Percentiles rank a stretch among this genome's conserved stretches.
phyloP scores from a whole-genome alignment of 1,140 invertebrate species.

The Popillia japonica region DNA sequence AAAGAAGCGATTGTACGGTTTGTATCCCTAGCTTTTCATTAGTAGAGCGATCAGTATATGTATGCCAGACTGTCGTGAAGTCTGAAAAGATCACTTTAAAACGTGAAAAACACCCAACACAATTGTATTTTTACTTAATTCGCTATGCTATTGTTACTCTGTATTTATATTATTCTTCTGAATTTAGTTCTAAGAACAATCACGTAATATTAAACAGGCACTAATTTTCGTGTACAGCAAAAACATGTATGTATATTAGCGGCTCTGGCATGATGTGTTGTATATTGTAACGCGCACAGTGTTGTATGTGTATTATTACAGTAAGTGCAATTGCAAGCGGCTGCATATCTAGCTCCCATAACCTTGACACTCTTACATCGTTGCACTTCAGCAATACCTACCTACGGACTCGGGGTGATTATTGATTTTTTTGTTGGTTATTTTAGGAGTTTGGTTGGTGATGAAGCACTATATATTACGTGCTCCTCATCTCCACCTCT shows the following conservation, averaged over 20 bases:
- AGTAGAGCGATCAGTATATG: background rate
- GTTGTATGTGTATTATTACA: slow-evolving; percentile 36
- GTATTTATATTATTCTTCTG: background rate
- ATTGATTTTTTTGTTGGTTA: slow-evolving; percentile 53
- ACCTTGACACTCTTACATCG: slow-evolving; percentile 58
- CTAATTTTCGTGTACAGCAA: slow-evolving; percentile 9
- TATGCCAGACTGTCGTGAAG: no score
- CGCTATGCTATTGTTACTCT: no score
- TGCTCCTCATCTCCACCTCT: background rate
- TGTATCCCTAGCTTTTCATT: background rate
- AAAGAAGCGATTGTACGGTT: background rate
- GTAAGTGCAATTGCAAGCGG: slow-evolving; percentile 56
- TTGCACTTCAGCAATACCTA: slow-evolving; percentile 43
- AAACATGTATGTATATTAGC: no score
- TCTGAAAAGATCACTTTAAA: background rate
- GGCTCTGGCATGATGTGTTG: background rate
- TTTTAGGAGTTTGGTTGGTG: slow-evolving; percentile 49
- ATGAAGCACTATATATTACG: background rate
- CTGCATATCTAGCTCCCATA: slow-evolving; percentile 51
- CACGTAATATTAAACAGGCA: background rate
- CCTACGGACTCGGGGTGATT: slow-evolving; percentile 43
- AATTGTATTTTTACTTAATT: no score
- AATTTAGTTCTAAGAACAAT: background rate
- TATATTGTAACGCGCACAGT: slow-evolving; percentile 16
- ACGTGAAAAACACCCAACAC: background rate